phyloP scores from a whole-genome alignment of 1,140 invertebrate species.

The Drosophila prosaltans region DNA sequence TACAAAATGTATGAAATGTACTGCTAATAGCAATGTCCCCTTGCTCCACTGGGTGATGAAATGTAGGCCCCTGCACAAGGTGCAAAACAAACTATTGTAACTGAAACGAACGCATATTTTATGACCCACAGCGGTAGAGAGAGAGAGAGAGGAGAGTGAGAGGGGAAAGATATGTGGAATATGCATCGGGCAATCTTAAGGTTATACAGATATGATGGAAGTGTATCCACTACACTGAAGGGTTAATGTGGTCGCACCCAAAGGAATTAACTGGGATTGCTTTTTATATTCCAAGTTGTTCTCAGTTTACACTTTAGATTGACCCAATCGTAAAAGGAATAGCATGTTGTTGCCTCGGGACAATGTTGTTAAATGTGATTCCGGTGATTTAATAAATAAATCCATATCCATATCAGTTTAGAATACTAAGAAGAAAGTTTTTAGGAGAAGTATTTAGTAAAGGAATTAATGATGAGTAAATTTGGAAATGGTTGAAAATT shows the following conservation, averaged over 20 bases:
- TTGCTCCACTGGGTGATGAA: constrained; percentile 42
- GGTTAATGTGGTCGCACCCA: constrained; percentile 1
- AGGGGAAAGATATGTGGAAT: constrained; percentile 1
- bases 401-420: no score
- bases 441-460: no score
- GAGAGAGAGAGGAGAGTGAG: background rate
- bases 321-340: constrained; percentile 5
- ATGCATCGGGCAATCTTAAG: constrained; percentile 36
- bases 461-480: no score
- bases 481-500: no score
- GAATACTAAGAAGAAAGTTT: no score
- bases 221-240: background rate
- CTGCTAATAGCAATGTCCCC: constrained; percentile 72
- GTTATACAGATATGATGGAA: constrained; percentile 23
- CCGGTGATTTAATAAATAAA: no score
- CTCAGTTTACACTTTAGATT: constrained; percentile 9
- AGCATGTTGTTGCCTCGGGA: background rate
- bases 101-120: constrained; percentile 41
- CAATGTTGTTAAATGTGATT: background rate
- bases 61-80: constrained; percentile 51
- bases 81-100: constrained; percentile 51
- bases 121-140: constrained; percentile 29
- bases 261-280: constrained; percentile 13
- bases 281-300: constrained; percentile 10
- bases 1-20: constrained; percentile 80